Evolutionary conservation across 2,888 invertebrate species (phyloP), one percentile per base, ranked within the genome.

Genomic region (Ceraclea dissimilis): DNA sequence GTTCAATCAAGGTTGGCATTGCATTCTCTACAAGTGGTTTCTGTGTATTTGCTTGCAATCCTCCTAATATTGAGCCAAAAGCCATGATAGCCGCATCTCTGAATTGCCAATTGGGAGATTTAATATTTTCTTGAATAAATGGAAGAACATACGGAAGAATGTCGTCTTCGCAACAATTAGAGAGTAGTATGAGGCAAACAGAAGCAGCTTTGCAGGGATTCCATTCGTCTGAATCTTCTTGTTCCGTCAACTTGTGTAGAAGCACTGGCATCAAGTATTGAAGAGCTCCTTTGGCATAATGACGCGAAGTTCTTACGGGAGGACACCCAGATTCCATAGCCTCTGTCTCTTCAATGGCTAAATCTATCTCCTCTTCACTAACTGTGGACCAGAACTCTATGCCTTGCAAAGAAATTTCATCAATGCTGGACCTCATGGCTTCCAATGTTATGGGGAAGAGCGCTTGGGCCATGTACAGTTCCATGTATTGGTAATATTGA

Each of bases 301-400:
- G 94, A 65, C 92, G 83, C 2, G 97, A 97, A 0, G 93, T 92
- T 69, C 94, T 81, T 19, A 86, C 83, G 18, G 98, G 98, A n/a
- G 95, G 90, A 61, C 92, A 82, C n/a, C 77, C 86, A 66, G 87
- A 85, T 71, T 98, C 98, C 39, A 83, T 82, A 11, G 98, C 97
- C 75, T 98, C 98, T 47, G 89, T 88, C 67, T 91, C 92, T 73
- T 97, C 96, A 70, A 96, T 90, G 1, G 90, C 84, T 63, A 98
- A 78, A 74, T 97, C 97, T 33, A 97, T 93, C 75, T 99, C 99
- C 76, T 98, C 99, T 74, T 99, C 99, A 68, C 98, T 96, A 0
- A 99, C 97, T 67, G 96, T 98, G 2, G 97, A 98, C 99, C 99
- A 99, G 76, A 99, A 99, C 73, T 99, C 99, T 70, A 99, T 98